Base-by-base conservation (phyloP, 2,888 invertebrate species). In the Spilarctia lutea region DNA sequence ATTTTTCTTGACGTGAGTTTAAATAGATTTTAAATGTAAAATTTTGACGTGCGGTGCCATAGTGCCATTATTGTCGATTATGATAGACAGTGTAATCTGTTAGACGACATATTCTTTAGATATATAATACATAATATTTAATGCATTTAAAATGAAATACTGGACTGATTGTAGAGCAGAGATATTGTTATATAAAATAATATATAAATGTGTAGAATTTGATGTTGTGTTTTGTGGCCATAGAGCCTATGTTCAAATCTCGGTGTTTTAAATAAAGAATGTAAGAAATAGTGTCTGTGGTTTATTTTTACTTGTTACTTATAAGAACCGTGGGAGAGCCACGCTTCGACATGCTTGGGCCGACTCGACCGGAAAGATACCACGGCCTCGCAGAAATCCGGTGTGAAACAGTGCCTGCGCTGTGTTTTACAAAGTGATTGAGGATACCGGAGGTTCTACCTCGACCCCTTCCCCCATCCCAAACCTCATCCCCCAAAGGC, bases 181-280 rank as follows among this genome's bases (percentile, higher is more conserved):
- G 33, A 56, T 72, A 69, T 72, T 74, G 68, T 74, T 76, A 68
- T 24, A 24, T 68, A n/a, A 45, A 66, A 30, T 30, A 33, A 72
- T 70, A 72, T 70, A 74, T 79, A 72, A 70, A 68, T 77, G 68
- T 74, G 66, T 76, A 76, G 65, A 63, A 71, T 71, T 63, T 60
- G 56, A 66, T 65, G 71, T 65, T 72, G 67, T 75, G 72, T 75
- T 77, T 74, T 79, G 76, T 77, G 81, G 76, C 66, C 68, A 79
- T 79, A 78, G 81, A 75, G 69, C 52, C 63, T 79, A 81, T 81
- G 77, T 79, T 77, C 63, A 76, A 79, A 82, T 82, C 71, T 79
- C 74, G 71, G 81, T 82, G 81, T 69, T 33, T 79, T 78, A 78
- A 33, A 78, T 82, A 78, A 81, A 82, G 74, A 68, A 68, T 73